A percentile compares a stretch with the other conserved stretches of the same genome.
phyloP scores from a whole-genome alignment of 2,888 invertebrate genomes.

The Drosophila conformis region DNA sequence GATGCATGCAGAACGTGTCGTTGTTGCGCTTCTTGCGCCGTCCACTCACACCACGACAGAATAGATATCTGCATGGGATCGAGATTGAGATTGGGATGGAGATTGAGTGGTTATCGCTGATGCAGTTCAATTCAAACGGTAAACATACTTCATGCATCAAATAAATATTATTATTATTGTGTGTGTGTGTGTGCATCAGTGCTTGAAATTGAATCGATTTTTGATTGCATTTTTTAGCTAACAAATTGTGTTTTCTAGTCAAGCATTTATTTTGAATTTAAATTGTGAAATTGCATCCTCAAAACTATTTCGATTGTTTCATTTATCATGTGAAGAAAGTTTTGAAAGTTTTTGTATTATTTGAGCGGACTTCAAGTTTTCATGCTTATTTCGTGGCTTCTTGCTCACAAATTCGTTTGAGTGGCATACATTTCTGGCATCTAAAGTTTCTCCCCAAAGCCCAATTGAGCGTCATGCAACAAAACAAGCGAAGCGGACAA shows the following conservation, averaged over 20 bases:
- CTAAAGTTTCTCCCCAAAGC: not conserved
- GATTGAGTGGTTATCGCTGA: not conserved
- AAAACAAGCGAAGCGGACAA: not conserved
- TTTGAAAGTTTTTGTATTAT: not conserved
- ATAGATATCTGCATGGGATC: constrained; percentile 76
- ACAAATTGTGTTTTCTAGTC: not conserved
- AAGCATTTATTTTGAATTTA: not conserved
- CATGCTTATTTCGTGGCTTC: not conserved
- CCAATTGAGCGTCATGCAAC: not conserved
- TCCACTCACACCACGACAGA: constrained; percentile 80
- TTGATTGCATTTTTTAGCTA: not conserved
- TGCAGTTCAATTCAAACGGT: not conserved
- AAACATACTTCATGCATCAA: not conserved
- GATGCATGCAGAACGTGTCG: constrained; percentile 83
- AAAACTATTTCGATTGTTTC: not conserved
- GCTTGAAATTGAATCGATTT: not conserved
- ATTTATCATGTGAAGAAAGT: not conserved
- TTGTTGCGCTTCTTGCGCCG: constrained; percentile 80
- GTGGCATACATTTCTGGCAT: not conserved
- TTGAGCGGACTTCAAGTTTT: not conserved
- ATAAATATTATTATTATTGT: not conserved
- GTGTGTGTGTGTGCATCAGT: not conserved
- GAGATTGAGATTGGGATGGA: not conserved
- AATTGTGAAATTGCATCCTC: not conserved
- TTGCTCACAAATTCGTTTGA: not conserved